Evolutionary conservation across 2,797 vertebrate species (phyloP), one percentile per base, ranked within the genome.

Genomic region (Ctenopoma multispine): DNA sequence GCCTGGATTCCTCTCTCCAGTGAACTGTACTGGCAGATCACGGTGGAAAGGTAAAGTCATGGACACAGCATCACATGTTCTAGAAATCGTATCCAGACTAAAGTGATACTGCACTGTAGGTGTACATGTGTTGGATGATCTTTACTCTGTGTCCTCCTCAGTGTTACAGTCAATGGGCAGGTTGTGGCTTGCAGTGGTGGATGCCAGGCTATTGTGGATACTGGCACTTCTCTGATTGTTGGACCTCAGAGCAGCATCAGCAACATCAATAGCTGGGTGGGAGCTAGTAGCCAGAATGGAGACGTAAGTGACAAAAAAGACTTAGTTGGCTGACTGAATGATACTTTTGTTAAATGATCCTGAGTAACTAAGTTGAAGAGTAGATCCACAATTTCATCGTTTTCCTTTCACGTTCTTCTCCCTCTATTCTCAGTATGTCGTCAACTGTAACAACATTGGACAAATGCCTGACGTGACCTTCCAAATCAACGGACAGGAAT

Each of bases 1-100:
- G 15, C 65, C 57, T 91, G 90, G 88, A 82, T 91, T 49, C 90
- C 87, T 7, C 77, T 90, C 54, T 87, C 88, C 41, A 84, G 14
- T 5, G 31, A 90, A 46, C 64, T 81, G 62, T 91, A 90, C 72
- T 91, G 90, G 78, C 75, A 91, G 82, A 88, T 90, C 71, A 83
- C 74, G 34, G 69, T 90, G 46, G 70, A 79, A 56, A 89, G 87
- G 87, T 90, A 75, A 69, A 21, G 0, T 21, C 5, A 8, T 21
- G 46, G 46, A 20, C 2, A 46, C 10, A 12, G 17, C 18, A 10
- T 17, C 11, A 23, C 21, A 56, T 4, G 2, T 21, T 18, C 1
- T 27, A 7, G 0, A 4, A 50, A 50, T 50, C 23, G 13, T 51
- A 5, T 50, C 18, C 24, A 18, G 20, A 31, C 5, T 4, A 31